Evolutionary conservation across 1,140 invertebrate genomes (phyloP), one percentile per base, ranked within the genome.

Genomic region (Subanguina moxae): DNA sequence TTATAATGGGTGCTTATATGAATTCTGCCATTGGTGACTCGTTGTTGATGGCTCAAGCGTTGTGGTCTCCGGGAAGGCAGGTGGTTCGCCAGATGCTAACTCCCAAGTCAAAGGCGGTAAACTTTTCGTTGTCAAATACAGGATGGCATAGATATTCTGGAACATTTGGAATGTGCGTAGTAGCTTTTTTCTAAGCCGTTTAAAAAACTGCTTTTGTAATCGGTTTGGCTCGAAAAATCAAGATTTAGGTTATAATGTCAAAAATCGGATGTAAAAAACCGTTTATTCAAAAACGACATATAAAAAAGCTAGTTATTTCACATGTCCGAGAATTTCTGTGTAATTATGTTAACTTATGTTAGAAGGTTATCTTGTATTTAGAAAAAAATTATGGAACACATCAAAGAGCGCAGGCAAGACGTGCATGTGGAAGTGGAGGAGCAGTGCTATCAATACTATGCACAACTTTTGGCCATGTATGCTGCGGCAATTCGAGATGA

Each of bases 21-120:
- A 75, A 75, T 62, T 58, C 71, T 58, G 42, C 57, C 17, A 61
- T 64, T 30, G 23, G 30, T 57, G 25, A 72, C 57, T 21, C 58
- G 32, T 52, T 65, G 32, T 27, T 32, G 52, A 68, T 74, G 70
- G 38, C 70, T 23, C 65, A 72, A 67, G n/a, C 45, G 27, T 42
- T 76, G 19, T 76, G 74, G 74, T 76, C 75, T 0, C 70, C 75
- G 19, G 57, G 67, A 64, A 48, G 65, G 15, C 57, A 76, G 30
- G 61, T 63, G 8, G 76, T 68, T n/a, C 68, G 74, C 13, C 74
- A 76, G 52, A 71, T 76, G 27, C 68, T 63, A n/a, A 38, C 67
- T 15, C 28, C 63, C 23, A 62, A 19, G 13, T 42, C 32, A n/a
- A 68, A 58, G 61, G 62, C 28, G 68, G 75, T 73, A 52, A 52